phyloP scores from a whole-genome alignment of 2,888 invertebrate species.

The Ennomos fuscantarius region DNA sequence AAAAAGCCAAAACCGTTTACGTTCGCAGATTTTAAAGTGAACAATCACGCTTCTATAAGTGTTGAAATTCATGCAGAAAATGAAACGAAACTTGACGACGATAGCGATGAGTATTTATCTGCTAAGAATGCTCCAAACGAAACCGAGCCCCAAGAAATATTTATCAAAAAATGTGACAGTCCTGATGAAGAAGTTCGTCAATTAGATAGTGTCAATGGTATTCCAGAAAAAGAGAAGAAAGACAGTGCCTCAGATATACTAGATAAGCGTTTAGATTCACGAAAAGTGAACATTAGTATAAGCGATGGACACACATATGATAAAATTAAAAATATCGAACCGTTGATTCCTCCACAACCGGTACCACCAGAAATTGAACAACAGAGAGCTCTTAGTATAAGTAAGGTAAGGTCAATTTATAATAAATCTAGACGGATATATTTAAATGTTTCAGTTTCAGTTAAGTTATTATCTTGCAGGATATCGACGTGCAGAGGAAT shows the following conservation, averaged over 20 bases:
- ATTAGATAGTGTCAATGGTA: conserved; percentile 40
- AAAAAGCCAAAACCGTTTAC: conserved; percentile 80
- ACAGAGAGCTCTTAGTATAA: conserved; percentile 92
- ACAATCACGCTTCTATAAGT: conserved; percentile 53
- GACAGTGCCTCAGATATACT: conserved; percentile 61
- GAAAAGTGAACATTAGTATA: conserved; percentile 74
- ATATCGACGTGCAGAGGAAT: conserved; percentile 93
- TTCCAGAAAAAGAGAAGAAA: conserved; percentile 56
- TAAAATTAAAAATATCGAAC: conserved; percentile 68
- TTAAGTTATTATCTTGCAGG: conserved; percentile 77
- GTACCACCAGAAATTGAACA: conserved; percentile 93
- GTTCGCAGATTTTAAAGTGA: conserved; percentile 84
- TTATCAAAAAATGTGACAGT: conserved; percentile 27
- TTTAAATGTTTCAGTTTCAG: not conserved
- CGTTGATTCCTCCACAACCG: conserved; percentile 87
- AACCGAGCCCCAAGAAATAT: conserved; percentile 31
- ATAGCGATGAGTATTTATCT: conserved; percentile 31
- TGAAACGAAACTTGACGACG: conserved; percentile 37
- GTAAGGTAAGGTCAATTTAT: conserved; percentile 86
- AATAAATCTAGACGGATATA: not conserved
- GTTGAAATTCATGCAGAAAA: conserved; percentile 48
- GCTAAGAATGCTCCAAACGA: conserved; percentile 21
- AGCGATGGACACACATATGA: conserved; percentile 67
- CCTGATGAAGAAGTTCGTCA: conserved; percentile 45
- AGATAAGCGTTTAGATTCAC: conserved; percentile 58